A percentile compares a stretch with the other conserved stretches of the same genome.
phyloP scores from a whole-genome alignment of 2,888 invertebrate species.

The Caenorhabditis sp. region DNA sequence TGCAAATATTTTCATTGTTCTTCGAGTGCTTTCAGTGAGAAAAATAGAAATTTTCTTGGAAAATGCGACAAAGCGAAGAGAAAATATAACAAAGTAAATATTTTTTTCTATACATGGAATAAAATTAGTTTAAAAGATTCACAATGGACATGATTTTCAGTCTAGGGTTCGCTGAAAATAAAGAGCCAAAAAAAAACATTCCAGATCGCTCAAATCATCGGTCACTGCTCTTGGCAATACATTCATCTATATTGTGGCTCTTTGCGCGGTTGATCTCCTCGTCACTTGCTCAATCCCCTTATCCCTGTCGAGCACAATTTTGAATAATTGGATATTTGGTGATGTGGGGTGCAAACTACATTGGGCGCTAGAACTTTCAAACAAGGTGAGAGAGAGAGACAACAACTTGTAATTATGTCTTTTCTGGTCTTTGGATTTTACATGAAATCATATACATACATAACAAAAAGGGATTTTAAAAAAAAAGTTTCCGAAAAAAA shows the following conservation, averaged over 20 bases:
- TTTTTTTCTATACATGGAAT: no score
- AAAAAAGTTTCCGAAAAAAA: neutral
- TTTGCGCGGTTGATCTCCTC: conserved; percentile 54
- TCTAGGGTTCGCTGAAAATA: neutral
- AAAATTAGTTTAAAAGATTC: no score
- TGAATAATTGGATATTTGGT: conserved; percentile 60
- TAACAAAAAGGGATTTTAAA: no score
- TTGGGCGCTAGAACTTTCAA: conserved; percentile 53
- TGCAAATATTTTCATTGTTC: no score
- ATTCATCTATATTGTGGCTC: conserved; percentile 55
- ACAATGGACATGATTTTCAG: neutral
- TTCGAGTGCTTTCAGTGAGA: no score
- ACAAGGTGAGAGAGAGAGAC: no score
- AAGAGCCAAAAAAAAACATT: neutral
- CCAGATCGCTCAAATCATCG: conserved; percentile 57
- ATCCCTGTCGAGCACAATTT: conserved; percentile 40
- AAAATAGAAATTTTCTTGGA: no score
- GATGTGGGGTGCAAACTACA: conserved; percentile 53
- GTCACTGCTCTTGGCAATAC: conserved; percentile 59
- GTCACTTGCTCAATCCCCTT: conserved; percentile 58
- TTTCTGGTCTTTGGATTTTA: no score
- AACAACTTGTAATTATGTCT: no score
- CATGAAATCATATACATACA: no score
- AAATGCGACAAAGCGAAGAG: no score
- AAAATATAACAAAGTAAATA: no score